Percentiles rank a stretch among this genome's conserved stretches.
Evolutionary conservation across 2,888 invertebrate genomes (phyloP).

Genomic region (Oligia strigilis): DNA sequence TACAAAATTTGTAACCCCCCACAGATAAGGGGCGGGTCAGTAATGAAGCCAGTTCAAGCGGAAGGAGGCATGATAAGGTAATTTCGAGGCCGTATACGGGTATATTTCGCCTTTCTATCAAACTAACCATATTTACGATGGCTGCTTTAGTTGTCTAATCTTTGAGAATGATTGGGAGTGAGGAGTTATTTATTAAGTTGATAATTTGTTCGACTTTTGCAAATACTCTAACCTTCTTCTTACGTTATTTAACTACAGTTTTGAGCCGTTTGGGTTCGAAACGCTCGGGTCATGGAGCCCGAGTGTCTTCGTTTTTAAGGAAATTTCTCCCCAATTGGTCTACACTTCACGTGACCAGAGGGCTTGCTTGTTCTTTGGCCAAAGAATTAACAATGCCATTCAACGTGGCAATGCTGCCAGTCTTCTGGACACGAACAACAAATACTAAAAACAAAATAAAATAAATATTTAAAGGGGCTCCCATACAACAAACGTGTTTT

Average conservation of each 20-base stretch:
- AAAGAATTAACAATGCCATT: neutral
- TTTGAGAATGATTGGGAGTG: slow-evolving; percentile 18
- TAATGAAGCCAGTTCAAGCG: slow-evolving; percentile 78
- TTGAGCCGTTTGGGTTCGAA: neutral
- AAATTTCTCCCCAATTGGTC: neutral
- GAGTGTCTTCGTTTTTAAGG: neutral
- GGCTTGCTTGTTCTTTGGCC: neutral
- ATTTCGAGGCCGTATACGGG: slow-evolving; percentile 60
- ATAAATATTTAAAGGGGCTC: too few species aligned
- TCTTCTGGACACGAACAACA: neutral
- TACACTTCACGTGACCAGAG: neutral
- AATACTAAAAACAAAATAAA: too few species aligned
- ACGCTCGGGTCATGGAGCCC: neutral
- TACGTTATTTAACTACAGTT: neutral
- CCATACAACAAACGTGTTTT: too few species aligned
- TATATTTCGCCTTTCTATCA: slow-evolving; percentile 63
- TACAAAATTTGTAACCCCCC: slow-evolving; percentile 73
- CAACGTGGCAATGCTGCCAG: neutral
- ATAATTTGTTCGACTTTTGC: neutral
- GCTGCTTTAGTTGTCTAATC: slow-evolving; percentile 32
- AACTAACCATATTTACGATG: slow-evolving; percentile 42
- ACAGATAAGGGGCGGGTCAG: slow-evolving; percentile 75
- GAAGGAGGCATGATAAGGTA: slow-evolving; percentile 76
- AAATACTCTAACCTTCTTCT: neutral
- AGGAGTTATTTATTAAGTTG: slow-evolving; percentile 9